Evolutionary conservation across 2,888 invertebrate species (phyloP), one percentile per base, ranked within the genome.

Genomic region (Chaetoderma sp.): DNA sequence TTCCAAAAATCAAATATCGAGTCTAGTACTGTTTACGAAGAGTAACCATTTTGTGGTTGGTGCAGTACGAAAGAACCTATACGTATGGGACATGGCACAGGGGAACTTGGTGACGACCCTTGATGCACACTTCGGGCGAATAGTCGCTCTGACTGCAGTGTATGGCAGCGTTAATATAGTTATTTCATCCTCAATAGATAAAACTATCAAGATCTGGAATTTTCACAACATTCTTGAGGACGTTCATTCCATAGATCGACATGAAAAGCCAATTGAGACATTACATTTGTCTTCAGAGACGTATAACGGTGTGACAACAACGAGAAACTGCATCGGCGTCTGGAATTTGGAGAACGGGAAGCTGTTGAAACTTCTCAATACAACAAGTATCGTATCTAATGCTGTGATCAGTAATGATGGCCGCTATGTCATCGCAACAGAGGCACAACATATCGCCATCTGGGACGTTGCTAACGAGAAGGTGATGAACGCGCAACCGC

Each of bases 141-240:
- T 98, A 13, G 95, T 98, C 63, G 94, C 96, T 76, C 87, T 98
- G 64, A 93, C 93, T 75, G 92, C 96, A 0, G 88, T 98, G 42
- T 91, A 94, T 18, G 94, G 94, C 0, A 91, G 93, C 18, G 81
- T 85, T 58, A 88, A 88, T 76, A 85, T 86, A 69, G 80, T 97
- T 4, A 95, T 98, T 54, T 98, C 98, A 0, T 96, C 98, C 0
- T 98, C 98, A 0, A 96, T 98, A 55, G 98, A 99, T 86, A 91
- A 98, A 67, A 96, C 96, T 0, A 97, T 98, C 6, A 98, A 98
- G 89, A 96, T 98, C 1, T 98, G 98, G 98, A 98, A 98, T 85
- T 96, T 99, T 63, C 96, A 98, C 86, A 98, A 98, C 85, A 98
- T 98, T 73, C 96, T 97, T 81, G 98, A 98, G 83, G 96, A 97